A percentile compares a stretch with the other conserved stretches of the same genome.
Conservation (phyloP, 2,113 vertebrate genomes). For the Arenaria interpres region DNA sequence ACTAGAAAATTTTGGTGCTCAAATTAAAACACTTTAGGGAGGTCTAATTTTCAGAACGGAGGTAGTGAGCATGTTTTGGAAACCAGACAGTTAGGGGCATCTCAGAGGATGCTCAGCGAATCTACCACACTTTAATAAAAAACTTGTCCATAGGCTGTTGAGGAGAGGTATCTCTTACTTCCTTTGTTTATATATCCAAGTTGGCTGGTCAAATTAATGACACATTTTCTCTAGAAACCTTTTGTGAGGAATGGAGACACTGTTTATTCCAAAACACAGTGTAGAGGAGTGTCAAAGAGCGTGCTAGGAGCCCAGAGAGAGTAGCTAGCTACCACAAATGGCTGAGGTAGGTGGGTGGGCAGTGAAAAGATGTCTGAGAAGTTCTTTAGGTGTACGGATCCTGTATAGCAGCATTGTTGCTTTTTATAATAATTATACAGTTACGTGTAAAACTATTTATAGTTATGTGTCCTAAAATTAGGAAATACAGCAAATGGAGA, state of each 20-base stretch:
- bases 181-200: neutral
- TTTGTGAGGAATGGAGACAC: neutral
- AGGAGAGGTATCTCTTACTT: neutral
- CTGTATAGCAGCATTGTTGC: neutral
- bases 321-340: neutral
- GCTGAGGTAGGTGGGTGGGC: neutral
- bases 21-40: neutral
- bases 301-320: neutral
- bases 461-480: neutral
- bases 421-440: neutral
- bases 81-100: neutral
- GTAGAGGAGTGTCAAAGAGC: neutral
- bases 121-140: neutral
- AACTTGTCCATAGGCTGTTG: neutral
- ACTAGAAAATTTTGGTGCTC: neutral
- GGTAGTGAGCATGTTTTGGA: neutral
- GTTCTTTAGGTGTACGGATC: neutral
- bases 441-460: neutral
- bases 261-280: neutral
- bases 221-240: neutral
- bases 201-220: neutral
- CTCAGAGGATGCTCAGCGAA: neutral
- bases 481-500: neutral
- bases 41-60: neutral
- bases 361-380: neutral